Base-by-base conservation (phyloP, 2,113 vertebrate genomes). In the Abramis brama region DNA sequence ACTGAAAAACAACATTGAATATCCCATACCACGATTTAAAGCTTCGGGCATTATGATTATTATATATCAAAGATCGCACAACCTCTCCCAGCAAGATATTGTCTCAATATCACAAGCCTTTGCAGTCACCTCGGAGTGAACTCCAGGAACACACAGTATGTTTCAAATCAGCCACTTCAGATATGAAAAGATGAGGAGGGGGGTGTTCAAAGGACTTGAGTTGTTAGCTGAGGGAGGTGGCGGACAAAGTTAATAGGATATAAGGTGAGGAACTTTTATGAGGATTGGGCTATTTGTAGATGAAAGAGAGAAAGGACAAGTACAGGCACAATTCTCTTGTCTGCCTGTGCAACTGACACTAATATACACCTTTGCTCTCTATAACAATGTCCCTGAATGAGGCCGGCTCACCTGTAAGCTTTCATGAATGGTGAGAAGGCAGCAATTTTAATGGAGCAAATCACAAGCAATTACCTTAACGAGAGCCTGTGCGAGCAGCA, bases 381-480 rank as follows among this genome's bases (percentile, higher is more conserved):
- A 52, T 71, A 50, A 84, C 74, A 68, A 80, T 83, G 71, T 85
- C 79, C 33, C 6, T 7, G 43, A 21, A 74, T 6, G 30, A 2
- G 60, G 36, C 19, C 12, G 13, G 47, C 43, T 85, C 25, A 83
- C 66, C 36, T 83, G 70, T 25, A 62, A 57, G 64, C 50, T 82
- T 70, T 19, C 30, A 68, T 36, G 45, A 82, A 85, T 50, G 47
- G 47, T 21, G 25, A 52, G 33, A 30, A 74, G 1, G 66, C 79
- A 47, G 57, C 47, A 43, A 86, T 83, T 88, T 83, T 57, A 36
- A 71, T 57, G 27, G 62, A 27, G 50, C 55, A 6, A 23, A 79
- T 64, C 52, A 19, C n/a, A 0, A 79, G 75, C 64, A 55, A 83
- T 86, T 88, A 83, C n/a, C 7, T 86, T 83, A 66, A 85, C 23